phyloP scores from a whole-genome alignment of 2,113 vertebrate genomes.

The Euleptes europaea region DNA sequence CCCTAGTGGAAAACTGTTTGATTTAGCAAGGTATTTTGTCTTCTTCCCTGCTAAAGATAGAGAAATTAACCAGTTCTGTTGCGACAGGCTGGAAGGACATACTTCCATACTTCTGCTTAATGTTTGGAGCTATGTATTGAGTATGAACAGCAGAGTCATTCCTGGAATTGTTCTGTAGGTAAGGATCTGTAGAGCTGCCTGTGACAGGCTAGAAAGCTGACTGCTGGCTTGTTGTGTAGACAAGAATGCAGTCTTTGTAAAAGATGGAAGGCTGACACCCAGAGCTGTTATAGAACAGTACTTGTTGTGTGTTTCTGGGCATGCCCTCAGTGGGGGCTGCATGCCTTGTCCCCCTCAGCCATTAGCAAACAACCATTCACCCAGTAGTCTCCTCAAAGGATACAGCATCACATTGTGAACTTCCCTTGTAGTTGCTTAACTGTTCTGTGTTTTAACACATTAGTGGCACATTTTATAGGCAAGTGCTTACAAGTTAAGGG shows the following conservation, averaged over 20 bases:
- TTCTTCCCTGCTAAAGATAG: slow-evolving; percentile 45
- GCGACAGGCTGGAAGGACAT: slow-evolving; percentile 10
- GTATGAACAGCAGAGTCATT: not conserved
- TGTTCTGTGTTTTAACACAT: not conserved
- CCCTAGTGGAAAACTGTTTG: slow-evolving; percentile 11
- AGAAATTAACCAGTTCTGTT: slow-evolving; percentile 27
- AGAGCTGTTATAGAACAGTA: slow-evolving; percentile 58
- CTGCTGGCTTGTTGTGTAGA: slow-evolving; percentile 60
- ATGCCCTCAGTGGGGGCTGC: slow-evolving; percentile 55
- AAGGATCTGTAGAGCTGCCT: slow-evolving; percentile 37
- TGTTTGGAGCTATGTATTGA: not conserved
- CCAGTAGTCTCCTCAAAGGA: not conserved
- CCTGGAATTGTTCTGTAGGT: slow-evolving; percentile 50
- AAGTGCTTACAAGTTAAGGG: not conserved
- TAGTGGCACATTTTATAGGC: not conserved
- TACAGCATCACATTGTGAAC: not conserved
- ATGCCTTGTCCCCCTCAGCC: not conserved
- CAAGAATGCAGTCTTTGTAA: slow-evolving; percentile 69
- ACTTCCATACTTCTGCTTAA: fast-evolving
- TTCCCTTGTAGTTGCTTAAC: not conserved
- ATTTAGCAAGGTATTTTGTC: not conserved
- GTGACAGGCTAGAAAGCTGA: slow-evolving; percentile 53
- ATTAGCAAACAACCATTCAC: not conserved
- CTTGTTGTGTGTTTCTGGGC: slow-evolving; percentile 70
- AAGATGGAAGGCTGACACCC: slow-evolving; percentile 41